phyloP scores from a whole-genome alignment of 92 coral and sea anemone genomes.

The Plumapathes pennacea region DNA sequence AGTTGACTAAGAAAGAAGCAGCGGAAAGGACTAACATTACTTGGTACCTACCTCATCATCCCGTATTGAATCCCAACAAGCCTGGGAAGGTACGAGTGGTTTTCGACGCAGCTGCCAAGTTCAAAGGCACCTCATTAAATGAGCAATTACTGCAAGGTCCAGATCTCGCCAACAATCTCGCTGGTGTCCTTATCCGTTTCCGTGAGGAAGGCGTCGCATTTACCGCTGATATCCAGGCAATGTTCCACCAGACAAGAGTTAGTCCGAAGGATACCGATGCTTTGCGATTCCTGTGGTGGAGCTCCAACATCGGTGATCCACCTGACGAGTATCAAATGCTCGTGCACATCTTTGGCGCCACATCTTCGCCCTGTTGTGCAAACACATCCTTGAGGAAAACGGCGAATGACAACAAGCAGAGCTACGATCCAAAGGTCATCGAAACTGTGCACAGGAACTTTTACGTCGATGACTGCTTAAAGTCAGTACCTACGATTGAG shows the following conservation, averaged over 20 bases:
- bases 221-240: constrained; percentile 56
- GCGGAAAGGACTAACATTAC: constrained; percentile 16
- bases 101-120: constrained; percentile 64
- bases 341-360: constrained; percentile 61
- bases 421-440: constrained; percentile 36
- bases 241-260: constrained; percentile 54
- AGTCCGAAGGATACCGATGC: constrained; percentile 39
- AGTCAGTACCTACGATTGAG: constrained; percentile 22
- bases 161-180: constrained; percentile 44
- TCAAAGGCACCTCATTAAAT: constrained; percentile 39
- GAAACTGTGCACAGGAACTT: constrained; percentile 49
- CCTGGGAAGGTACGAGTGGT: constrained; percentile 62
- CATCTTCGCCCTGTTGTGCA: constrained; percentile 60
- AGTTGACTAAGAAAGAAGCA: constrained; percentile 38
- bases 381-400: constrained; percentile 47
- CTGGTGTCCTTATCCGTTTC: constrained; percentile 62
- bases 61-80: constrained; percentile 40
- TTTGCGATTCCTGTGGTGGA: constrained; percentile 63
- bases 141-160: constrained; percentile 66
- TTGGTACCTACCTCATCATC: constrained; percentile 61
- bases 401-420: constrained; percentile 48
- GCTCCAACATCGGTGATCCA: constrained; percentile 4
- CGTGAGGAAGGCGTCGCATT: constrained; percentile 49
- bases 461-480: constrained; percentile 58
- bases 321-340: constrained; percentile 52